Evolutionary conservation across 64 coral and sea anemone genomes (phyloP).

Genomic region (Montipora cactus): DNA sequence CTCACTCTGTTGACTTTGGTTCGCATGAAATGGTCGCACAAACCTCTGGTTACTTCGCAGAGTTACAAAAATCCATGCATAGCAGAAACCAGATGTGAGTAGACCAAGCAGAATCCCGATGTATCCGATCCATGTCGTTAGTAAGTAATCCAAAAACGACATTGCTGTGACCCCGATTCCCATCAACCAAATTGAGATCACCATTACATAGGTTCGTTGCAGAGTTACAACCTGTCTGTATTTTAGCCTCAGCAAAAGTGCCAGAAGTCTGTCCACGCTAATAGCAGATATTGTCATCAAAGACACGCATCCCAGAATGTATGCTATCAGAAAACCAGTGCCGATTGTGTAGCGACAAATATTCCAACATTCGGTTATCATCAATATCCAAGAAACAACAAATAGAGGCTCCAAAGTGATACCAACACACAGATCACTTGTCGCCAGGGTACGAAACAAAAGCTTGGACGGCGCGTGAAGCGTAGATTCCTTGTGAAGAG

Average conservation of each 20-base stretch:
- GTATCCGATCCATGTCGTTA: not conserved
- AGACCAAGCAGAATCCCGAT: not conserved
- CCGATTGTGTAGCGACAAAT: not conserved
- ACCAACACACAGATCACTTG: constrained; percentile 4
- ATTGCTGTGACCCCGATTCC: not conserved
- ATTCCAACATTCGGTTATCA: not conserved
- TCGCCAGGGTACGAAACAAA: not conserved
- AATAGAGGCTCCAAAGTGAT: constrained; percentile 1
- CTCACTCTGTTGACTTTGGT: not conserved
- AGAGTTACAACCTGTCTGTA: constrained; percentile 13
- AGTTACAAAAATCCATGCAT: not conserved
- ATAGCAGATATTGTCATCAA: not conserved
- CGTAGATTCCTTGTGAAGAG: not conserved
- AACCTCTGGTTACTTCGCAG: not conserved
- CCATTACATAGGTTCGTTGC: not conserved
- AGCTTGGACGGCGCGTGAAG: constrained; percentile 30
- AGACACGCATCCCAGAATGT: not conserved
- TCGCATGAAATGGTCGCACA: not conserved
- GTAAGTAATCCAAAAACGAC: not conserved
- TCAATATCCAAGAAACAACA: not conserved
- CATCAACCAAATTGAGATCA: not conserved
- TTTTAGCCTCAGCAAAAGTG: not conserved
- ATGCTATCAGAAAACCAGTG: not conserved
- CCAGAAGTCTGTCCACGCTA: constrained; percentile 29
- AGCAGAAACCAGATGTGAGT: not conserved